Percentiles rank a stretch among this genome's conserved stretches.
Evolutionary conservation across 2,797 vertebrate genomes (phyloP).

Genomic region (Periparus ater): DNA sequence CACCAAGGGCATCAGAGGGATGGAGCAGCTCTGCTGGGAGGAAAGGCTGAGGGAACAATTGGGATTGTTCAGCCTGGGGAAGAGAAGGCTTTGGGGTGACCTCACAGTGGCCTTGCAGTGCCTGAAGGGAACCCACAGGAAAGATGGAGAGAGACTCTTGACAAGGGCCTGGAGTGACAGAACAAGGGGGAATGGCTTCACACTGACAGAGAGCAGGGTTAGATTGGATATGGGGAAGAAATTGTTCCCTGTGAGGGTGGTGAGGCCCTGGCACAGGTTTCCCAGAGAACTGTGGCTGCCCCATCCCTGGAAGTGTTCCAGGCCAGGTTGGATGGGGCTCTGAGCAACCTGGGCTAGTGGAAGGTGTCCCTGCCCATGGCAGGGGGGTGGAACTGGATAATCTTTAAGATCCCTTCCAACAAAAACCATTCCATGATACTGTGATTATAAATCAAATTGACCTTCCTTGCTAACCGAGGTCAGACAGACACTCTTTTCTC

Average conservation of each 20-base stretch:
- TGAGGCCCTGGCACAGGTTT: background rate
- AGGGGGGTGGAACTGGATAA: background rate
- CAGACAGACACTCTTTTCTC: background rate
- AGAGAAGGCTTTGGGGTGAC: background rate
- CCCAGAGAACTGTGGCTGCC: background rate
- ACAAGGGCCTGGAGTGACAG: background rate
- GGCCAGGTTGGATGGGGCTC: background rate
- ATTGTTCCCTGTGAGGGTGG: fast-evolving
- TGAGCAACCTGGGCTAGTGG: fast-evolving
- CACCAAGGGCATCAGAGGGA: background rate
- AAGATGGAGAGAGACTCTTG: background rate
- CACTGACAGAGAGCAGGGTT: fast-evolving
- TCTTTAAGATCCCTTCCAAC: background rate
- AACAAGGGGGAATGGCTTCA: background rate
- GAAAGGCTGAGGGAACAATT: background rate
- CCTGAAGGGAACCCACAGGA: background rate
- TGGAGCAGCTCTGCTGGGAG: background rate
- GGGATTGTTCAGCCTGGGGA: background rate
- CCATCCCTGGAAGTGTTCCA: fast-evolving
- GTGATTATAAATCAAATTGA: background rate
- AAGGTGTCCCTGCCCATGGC: background rate
- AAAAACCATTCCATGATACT: background rate
- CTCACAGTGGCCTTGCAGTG: background rate
- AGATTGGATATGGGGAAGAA: background rate
- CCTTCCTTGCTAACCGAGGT: background rate